Conservation (phyloP, 2,797 vertebrate genomes). For the Ibycter americanus region DNA sequence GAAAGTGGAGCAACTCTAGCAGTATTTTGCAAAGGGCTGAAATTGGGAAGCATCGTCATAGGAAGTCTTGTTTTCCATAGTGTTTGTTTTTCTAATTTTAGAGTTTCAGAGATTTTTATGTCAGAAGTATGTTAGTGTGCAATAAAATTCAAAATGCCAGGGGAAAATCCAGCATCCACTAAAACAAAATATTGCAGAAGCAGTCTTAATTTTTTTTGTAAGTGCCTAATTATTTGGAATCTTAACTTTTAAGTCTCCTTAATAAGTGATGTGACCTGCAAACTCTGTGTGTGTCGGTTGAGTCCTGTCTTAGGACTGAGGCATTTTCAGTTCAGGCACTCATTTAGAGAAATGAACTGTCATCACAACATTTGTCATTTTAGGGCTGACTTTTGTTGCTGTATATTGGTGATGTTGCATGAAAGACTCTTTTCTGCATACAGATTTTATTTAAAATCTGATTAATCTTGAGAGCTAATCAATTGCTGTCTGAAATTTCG, state of each 20-base stretch:
- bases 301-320: not conserved
- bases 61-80: not conserved
- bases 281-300: not conserved
- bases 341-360: not conserved
- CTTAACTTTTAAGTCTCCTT: not conserved
- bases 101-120: not conserved
- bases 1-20: not conserved
- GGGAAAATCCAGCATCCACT: not conserved
- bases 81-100: not conserved
- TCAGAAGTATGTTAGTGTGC: not conserved
- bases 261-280: not conserved
- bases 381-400: not conserved
- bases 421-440: not conserved
- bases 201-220: not conserved
- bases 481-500: not conserved
- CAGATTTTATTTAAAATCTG: not conserved
- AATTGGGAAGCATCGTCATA: not conserved
- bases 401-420: not conserved
- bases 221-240: not conserved
- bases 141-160: not conserved
- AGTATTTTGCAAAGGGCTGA: not conserved
- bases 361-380: not conserved
- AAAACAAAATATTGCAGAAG: not conserved
- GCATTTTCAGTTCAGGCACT: not conserved
- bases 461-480: conserved; percentile 5